phyloP scores from a whole-genome alignment of 2,888 invertebrate species.

The Drosophila nigricruria region DNA sequence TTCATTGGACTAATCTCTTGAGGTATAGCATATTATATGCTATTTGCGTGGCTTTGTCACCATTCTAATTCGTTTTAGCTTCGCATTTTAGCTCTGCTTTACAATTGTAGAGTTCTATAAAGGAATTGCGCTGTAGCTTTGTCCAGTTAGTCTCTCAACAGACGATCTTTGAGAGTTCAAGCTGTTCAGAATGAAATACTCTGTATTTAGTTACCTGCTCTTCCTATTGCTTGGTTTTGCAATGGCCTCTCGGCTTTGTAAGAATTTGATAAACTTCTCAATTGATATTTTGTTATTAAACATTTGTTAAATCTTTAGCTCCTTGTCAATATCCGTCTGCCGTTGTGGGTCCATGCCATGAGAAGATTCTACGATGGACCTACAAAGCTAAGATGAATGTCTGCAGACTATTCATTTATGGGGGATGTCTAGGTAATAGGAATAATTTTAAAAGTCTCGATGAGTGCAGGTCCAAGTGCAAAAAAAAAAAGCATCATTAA shows the following conservation, averaged over 20 bases:
- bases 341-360: not conserved
- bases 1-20: no score
- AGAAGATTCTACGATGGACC: no score
- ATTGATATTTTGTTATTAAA: no score
- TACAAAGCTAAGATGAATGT: accelerated
- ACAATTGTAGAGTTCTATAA: no score
- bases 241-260: no score
- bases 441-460: not conserved
- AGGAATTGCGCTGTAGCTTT: not conserved
- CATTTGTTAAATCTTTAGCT: no score
- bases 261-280: no score
- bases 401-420: not conserved
- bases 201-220: no score
- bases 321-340: accelerated
- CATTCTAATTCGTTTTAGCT: not conserved
- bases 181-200: not conserved
- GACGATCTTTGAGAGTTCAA: not conserved
- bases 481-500: not conserved
- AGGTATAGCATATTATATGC: no score
- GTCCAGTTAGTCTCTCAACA: not conserved
- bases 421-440: not conserved
- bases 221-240: no score
- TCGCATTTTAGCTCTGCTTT: not conserved
- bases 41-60: no score
- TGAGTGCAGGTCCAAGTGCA: not conserved